phyloP scores from a whole-genome alignment of 2,888 invertebrate genomes.

The Nezara viridula region DNA sequence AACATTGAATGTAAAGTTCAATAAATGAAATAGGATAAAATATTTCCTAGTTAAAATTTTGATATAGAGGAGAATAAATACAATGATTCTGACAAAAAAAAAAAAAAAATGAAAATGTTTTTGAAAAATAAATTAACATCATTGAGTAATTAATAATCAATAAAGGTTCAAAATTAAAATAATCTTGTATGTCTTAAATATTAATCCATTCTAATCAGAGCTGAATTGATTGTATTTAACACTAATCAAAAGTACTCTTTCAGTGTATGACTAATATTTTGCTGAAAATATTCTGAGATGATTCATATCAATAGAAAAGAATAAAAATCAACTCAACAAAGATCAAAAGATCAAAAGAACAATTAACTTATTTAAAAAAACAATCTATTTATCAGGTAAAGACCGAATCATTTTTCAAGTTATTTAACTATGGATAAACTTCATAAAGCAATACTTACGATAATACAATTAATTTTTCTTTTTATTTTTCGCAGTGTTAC shows the following conservation, averaged over 20 bases:
- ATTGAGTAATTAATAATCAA: neutral
- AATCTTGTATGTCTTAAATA: neutral
- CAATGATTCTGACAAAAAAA: neutral
- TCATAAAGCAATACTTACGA: conserved; percentile 67
- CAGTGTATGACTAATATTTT: neutral
- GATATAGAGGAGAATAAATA: too few relatives aligned
- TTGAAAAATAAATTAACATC: too few relatives aligned
- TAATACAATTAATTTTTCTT: conserved; percentile 81
- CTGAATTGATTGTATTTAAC: neutral
- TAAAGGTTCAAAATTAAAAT: neutral
- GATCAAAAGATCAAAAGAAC: too few relatives aligned
- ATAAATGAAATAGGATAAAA: neutral
- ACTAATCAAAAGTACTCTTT: neutral
- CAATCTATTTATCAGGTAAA: neutral
- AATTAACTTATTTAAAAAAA: neutral
- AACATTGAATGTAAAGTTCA: neutral
- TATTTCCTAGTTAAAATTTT: neutral
- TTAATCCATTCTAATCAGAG: neutral
- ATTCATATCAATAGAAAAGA: neutral
- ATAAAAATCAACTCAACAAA: neutral
- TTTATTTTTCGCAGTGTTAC: conserved; percentile 85
- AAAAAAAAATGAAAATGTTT: too few relatives aligned
- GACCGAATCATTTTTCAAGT: neutral
- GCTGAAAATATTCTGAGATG: neutral
- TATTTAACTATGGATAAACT: neutral